A percentile compares a stretch with the other conserved stretches of the same genome.
Evolutionary conservation across 2,797 vertebrate species (phyloP).

Genomic region (Rhynchonycteris naso): DNA sequence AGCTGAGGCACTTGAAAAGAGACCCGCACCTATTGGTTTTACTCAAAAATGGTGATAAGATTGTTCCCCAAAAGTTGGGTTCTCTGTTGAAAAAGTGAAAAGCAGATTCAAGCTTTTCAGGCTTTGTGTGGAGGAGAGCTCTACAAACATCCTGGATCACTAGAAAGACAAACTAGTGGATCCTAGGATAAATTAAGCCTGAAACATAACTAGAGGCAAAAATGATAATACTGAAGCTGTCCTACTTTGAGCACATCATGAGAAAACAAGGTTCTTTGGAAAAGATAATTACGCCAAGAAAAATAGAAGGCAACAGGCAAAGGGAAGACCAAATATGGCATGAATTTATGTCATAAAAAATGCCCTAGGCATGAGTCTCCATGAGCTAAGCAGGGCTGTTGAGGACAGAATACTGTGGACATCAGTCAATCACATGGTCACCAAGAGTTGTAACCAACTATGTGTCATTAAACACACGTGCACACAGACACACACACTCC

Average conservation of each 20-base stretch:
- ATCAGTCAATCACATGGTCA: neutral
- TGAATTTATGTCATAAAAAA: neutral
- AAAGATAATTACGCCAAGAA: neutral
- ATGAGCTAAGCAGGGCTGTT: neutral
- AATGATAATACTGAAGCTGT: neutral
- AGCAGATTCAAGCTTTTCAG: neutral
- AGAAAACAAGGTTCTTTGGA: neutral
- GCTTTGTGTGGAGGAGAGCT: neutral
- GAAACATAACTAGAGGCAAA: neutral
- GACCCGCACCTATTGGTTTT: neutral
- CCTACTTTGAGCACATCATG: neutral
- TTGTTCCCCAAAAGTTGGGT: neutral
- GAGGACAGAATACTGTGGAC: neutral
- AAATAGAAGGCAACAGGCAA: neutral
- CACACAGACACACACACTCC: neutral
- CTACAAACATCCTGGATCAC: too few species aligned
- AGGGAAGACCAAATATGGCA: neutral
- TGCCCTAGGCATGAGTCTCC: neutral
- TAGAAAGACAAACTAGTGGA: neutral
- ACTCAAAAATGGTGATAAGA: slow-evolving; percentile 32
- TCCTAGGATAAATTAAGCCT: neutral
- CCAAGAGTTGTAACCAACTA: too few species aligned
- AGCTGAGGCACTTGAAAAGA: neutral
- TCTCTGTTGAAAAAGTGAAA: neutral
- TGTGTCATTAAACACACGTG: neutral